These are phyloP conservation scores for Sinosuthora webbiana DNA, from an alignment of 2,113 vertebrate genomes.

Conservation along the genomic window DNA sequence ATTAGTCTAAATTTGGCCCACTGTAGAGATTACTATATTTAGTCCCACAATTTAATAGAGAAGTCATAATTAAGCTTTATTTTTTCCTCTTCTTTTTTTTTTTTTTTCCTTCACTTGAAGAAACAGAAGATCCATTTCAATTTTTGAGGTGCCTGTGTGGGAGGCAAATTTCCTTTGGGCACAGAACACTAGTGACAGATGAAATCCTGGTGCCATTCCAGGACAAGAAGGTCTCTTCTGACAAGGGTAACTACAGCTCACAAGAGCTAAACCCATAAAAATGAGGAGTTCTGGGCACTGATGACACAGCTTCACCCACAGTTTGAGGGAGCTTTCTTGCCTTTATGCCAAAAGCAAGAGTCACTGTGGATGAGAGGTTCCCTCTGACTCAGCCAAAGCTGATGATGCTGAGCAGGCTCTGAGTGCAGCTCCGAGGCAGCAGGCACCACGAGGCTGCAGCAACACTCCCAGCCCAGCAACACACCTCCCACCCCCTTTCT, in stretches of 20 bases:
- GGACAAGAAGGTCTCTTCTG: neutral
- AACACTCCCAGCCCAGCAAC: neutral
- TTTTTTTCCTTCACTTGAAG: neutral
- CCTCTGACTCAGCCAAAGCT: constrained; percentile 34
- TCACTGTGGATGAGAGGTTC: neutral
- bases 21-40: neutral
- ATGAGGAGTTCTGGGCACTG: neutral
- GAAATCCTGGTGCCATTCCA: neutral
- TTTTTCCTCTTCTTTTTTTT: neutral
- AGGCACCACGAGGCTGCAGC: neutral
- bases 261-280: neutral
- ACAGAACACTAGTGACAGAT: neutral
- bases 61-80: neutral
- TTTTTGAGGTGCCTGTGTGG: neutral
- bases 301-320: neutral
- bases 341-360: neutral
- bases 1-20: neutral
- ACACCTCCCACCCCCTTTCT: neutral
- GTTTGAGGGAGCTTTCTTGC: neutral
- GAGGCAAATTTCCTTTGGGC: neutral
- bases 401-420: neutral
- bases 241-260: neutral
- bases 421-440: neutral
- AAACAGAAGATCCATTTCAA: neutral
- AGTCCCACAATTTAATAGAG: neutral